These are phyloP conservation scores for Bombycilla garrulus DNA, from an alignment of 2,113 vertebrate species.

Conservation along the genomic window DNA sequence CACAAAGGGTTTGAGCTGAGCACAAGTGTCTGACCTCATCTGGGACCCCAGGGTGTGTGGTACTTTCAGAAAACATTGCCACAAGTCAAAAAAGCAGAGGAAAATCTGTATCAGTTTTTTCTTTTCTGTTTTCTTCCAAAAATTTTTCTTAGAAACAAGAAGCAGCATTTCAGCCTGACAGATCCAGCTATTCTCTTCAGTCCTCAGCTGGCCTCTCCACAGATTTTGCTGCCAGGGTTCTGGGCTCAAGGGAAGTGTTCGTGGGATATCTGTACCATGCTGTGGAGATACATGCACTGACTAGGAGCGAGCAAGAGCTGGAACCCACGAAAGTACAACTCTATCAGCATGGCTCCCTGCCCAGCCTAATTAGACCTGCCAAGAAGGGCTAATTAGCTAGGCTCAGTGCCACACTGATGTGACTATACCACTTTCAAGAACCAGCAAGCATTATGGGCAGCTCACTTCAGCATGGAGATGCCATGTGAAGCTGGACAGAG, in stretches of 20 bases:
- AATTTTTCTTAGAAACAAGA: background rate
- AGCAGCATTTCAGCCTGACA: background rate
- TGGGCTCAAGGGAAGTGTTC: background rate
- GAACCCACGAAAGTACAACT: background rate
- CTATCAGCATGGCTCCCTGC: constrained; percentile 47
- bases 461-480: background rate
- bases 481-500: background rate
- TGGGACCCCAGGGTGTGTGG: background rate
- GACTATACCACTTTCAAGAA: constrained; percentile 29
- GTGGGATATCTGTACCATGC: background rate
- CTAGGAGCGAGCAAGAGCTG: background rate
- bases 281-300: accelerated
- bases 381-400: constrained; percentile 61
- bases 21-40: background rate
- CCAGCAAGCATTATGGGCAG: background rate
- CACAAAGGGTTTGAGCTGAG: background rate
- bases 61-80: background rate
- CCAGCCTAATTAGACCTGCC: constrained; percentile 50
- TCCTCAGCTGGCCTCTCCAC: background rate
- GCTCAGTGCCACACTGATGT: constrained; percentile 43
- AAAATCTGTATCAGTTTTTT: background rate
- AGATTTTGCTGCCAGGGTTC: background rate
- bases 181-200: constrained; percentile 22
- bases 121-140: background rate
- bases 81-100: background rate